Evolutionary conservation across 1,140 invertebrate genomes (phyloP), one percentile per base, ranked within the genome.

Genomic region (Harlomillsia oculata): DNA sequence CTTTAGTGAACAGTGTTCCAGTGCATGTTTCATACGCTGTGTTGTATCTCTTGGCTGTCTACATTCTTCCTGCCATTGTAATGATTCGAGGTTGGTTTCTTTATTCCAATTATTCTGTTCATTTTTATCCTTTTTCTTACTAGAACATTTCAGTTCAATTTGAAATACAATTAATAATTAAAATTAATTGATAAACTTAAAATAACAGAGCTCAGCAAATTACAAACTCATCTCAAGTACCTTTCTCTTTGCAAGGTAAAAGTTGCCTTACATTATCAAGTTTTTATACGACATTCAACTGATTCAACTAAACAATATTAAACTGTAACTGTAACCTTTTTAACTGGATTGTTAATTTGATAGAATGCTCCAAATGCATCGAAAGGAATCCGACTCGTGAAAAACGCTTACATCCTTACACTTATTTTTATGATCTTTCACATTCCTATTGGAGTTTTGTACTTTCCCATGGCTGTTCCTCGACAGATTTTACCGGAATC

Each of bases 211-310:
- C 44, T 46, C 2, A 16, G 26, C n/a, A 46, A 46, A 46, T 29
- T 46, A 5, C 44, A 46, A 16, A 1, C 44, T 18, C 44, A 46
- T 46, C 44, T 46, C 13, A 2, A 46, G 28, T 46, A 46, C n/a
- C 44, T 46, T 30, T 46, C 28, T 2, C 32, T 46, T 29, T 46
- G 44, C 44, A 46, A 46, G 44, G 44, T 46, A 16, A 29, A n/a
- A n/a, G n/a, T n/a, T n/a, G n/a, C n/a, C n/a, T n/a, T n/a, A n/a
- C n/a, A n/a, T n/a, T n/a, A n/a, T n/a, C n/a, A n/a, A n/a, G n/a
- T n/a, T n/a, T n/a, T n/a, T n/a, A n/a, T n/a, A n/a, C n/a, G n/a
- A n/a, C n/a, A n/a, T n/a, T n/a, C n/a, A n/a, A n/a, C n/a, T n/a
- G n/a, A n/a, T n/a, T n/a, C n/a, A n/a, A n/a, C n/a, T n/a, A n/a